These are phyloP conservation scores for Anodontia alba DNA, from an alignment of 2,888 invertebrate species.

Conservation along the genomic window DNA sequence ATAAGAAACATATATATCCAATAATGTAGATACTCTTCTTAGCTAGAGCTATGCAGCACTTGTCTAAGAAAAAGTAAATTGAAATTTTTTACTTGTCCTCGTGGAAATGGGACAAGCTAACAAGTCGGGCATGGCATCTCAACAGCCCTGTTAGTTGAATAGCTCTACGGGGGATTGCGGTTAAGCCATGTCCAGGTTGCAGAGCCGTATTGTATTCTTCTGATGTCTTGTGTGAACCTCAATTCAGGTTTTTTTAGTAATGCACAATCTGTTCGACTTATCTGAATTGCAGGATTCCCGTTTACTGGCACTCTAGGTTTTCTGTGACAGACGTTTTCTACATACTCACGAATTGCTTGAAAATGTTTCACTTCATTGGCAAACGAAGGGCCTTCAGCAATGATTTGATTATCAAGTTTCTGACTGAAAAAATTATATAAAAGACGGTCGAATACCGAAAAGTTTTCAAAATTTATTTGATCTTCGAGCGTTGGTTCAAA, in stretches of 20 bases:
- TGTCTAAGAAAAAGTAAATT: too few relatives aligned
- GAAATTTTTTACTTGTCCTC: too few relatives aligned
- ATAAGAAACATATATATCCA: too few relatives aligned
- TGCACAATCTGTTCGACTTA: conserved; percentile 40
- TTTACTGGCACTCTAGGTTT: conserved; percentile 17
- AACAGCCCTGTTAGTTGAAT: too few relatives aligned
- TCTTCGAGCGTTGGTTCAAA: conserved; percentile 25
- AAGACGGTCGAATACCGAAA: conserved; percentile 47
- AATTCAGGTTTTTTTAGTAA: conserved; percentile 51
- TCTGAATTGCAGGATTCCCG: conserved; percentile 47
- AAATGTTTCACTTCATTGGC: conserved; percentile 43
- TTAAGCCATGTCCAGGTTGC: conserved; percentile 55
- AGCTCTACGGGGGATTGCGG: too few relatives aligned
- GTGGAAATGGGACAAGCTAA: too few relatives aligned
- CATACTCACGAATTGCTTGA: conserved; percentile 33
- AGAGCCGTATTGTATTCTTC: conserved; percentile 47
- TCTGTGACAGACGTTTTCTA: conserved; percentile 51
- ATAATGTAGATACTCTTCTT: too few relatives aligned
- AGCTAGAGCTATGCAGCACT: too few relatives aligned
- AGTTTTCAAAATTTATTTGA: conserved; percentile 29
- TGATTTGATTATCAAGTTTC: conserved; percentile 39
- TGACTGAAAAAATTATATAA: conserved; percentile 54
- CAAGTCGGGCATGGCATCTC: too few relatives aligned
- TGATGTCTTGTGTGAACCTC: conserved; percentile 48
- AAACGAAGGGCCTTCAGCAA: conserved; percentile 42